Evolutionary conservation across 2,797 vertebrate species (phyloP).

Genomic region (Esox masquinongy): DNA sequence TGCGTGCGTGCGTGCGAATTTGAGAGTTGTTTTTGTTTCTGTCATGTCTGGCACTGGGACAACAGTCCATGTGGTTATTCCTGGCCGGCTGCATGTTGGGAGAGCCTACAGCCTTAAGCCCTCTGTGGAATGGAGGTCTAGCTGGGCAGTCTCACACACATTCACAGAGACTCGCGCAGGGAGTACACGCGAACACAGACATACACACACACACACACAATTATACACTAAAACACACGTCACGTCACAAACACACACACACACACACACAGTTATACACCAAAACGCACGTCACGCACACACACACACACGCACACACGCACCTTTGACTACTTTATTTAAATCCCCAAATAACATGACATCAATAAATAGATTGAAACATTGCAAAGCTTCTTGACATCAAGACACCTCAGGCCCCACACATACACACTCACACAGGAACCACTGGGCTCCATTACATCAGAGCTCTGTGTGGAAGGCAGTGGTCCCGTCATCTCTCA

Average conservation of each 20-base stretch:
- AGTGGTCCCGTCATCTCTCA: constrained; percentile 46
- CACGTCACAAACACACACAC: constrained; percentile 7
- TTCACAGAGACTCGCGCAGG: neutral
- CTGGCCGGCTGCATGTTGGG: constrained; percentile 40
- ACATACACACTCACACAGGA: neutral
- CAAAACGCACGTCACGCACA: neutral
- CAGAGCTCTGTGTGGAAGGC: constrained; percentile 51
- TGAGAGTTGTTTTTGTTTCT: constrained; percentile 52
- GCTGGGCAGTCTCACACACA: constrained; percentile 6
- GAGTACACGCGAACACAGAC: neutral
- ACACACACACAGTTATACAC: constrained; percentile 15
- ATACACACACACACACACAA: constrained; percentile 10
- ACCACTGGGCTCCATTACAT: constrained; percentile 19
- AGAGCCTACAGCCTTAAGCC: constrained; percentile 58
- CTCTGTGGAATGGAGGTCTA: constrained; percentile 38
- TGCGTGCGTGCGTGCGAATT: constrained; percentile 21
- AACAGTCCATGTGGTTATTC: constrained; percentile 58
- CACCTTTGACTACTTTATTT: neutral
- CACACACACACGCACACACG: constrained; percentile 14
- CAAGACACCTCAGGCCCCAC: too few species aligned
- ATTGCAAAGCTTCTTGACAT: too few species aligned
- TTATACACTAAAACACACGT: constrained; percentile 7
- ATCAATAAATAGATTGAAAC: too few species aligned
- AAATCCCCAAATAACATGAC: too few species aligned
- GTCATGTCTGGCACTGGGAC: constrained; percentile 61